Evolutionary conservation across 2,797 vertebrate genomes (phyloP).

Genomic region (Hybognathus amarus): DNA sequence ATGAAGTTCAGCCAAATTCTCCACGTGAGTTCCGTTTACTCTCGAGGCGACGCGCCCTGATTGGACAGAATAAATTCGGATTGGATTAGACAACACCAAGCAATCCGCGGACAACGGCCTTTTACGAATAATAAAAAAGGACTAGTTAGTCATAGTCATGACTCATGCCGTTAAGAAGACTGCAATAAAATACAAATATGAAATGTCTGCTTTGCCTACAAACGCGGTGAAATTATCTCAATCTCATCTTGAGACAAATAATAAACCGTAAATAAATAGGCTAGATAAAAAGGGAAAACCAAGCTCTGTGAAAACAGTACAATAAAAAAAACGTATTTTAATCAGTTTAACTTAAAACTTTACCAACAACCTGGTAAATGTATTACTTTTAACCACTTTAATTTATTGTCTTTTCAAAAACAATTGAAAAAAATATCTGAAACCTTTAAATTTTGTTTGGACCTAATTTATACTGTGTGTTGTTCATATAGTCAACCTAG

Average conservation of each 20-base stretch:
- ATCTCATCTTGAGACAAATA: background rate
- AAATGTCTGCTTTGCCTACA: background rate
- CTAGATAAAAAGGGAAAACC: background rate
- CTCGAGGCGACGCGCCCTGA: slow-evolving; percentile 72
- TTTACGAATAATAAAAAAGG: slow-evolving; percentile 72
- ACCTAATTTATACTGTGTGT: background rate
- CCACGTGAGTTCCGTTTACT: slow-evolving; percentile 83
- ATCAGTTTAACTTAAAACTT: background rate
- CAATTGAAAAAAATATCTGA: too few species aligned
- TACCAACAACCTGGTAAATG: background rate
- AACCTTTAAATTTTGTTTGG: background rate
- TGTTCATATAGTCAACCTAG: background rate
- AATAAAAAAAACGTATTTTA: background rate
- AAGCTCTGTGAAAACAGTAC: background rate
- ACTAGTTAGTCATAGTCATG: background rate
- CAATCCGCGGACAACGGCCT: slow-evolving; percentile 77
- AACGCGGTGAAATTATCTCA: background rate
- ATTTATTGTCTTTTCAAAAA: too few species aligned
- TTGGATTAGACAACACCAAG: slow-evolving; percentile 88
- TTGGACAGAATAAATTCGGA: slow-evolving; percentile 86
- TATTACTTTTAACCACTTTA: too few species aligned
- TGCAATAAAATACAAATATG: background rate
- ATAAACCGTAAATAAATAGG: background rate
- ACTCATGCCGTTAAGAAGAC: background rate
- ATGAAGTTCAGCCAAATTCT: slow-evolving; percentile 86